Base-by-base conservation (phyloP, 2,797 vertebrate species). In the Micrastur ruficollis region DNA sequence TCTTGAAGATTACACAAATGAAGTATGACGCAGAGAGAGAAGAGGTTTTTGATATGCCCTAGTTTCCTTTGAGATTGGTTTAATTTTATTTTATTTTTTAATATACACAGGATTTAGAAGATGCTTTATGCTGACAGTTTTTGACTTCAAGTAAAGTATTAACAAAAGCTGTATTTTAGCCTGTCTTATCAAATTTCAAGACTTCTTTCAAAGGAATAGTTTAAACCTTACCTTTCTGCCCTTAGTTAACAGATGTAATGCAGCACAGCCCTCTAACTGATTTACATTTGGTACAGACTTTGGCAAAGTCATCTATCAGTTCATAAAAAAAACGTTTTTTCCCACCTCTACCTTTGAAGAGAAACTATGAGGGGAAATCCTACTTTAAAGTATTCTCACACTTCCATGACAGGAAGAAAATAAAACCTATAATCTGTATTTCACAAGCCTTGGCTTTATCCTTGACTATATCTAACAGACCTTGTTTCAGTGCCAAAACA, bases 401-500 rank as follows among this genome's bases (percentile, higher is more conserved):
- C 71, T 92, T 91, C 67, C 34, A 56, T 11, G 8, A 72, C 55
- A 89, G 87, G 36, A 81, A 95, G 86, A 80, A 87, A 75, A 79
- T 58, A 89, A 87, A 84, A 81, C n/a, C 62, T 26, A 53, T 72
- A 89, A 80, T 80, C 90, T 97, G 78, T 95, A 92, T 82, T 96
- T 95, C 96, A 89, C 88, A 96, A 95, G 86, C 38, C 50, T 65
- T 95, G 79, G 81, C 72, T 81, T 55, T 93, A 93, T 94, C 90
- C 93, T 78, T 95, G 92, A 93, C 94, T 89, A 25, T 93, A 92
- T 91, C 81, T 90, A 92, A 81, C 67, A 95, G 93, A 96, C 83
- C 90, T 95, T 89, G 93, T 49, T 71, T 66, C 81, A 65, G 63
- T 46, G 72, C 92, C 95, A 95, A 80, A 96, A 82, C n/a, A 89